Conservation (phyloP, 1,140 invertebrate species). For the Zaprionus capensis region DNA sequence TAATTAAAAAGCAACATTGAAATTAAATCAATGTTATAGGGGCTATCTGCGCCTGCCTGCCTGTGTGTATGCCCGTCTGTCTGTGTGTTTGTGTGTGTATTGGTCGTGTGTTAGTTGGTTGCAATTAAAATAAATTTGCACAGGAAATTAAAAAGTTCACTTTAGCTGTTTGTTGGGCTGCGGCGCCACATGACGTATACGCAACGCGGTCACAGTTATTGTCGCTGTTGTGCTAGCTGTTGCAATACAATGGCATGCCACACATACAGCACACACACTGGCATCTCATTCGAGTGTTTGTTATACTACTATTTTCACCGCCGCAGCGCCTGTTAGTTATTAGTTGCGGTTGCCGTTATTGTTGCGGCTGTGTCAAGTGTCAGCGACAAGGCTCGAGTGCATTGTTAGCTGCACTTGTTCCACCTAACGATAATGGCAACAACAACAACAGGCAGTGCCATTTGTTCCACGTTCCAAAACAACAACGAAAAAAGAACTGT, state of each 20-base stretch:
- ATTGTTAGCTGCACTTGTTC: constrained; percentile 32
- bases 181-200: constrained; percentile 75
- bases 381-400: constrained; percentile 51
- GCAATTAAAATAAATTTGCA: constrained; percentile 73
- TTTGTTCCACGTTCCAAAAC: constrained; percentile 44
- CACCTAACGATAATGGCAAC: constrained; percentile 35
- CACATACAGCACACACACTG: constrained; percentile 7
- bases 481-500: constrained; percentile 13
- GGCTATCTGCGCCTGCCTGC: background rate
- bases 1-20: constrained; percentile 42
- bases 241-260: constrained; percentile 21
- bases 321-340: constrained; percentile 61
- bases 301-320: constrained; percentile 37
- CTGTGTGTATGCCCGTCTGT: background rate
- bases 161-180: constrained; percentile 19
- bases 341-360: constrained; percentile 67
- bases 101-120: constrained; percentile 31
- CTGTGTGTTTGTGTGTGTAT: constrained; percentile 7
- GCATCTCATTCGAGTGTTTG: constrained; percentile 36
- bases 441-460: constrained; percentile 20
- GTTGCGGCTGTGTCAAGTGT: constrained; percentile 77
- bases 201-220: constrained; percentile 75
- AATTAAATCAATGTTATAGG: constrained; percentile 60
- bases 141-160: constrained; percentile 65
- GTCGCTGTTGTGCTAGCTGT: constrained; percentile 22